phyloP scores from a whole-genome alignment of 2,888 invertebrate genomes.

The Lasioglossum pauxillum region DNA sequence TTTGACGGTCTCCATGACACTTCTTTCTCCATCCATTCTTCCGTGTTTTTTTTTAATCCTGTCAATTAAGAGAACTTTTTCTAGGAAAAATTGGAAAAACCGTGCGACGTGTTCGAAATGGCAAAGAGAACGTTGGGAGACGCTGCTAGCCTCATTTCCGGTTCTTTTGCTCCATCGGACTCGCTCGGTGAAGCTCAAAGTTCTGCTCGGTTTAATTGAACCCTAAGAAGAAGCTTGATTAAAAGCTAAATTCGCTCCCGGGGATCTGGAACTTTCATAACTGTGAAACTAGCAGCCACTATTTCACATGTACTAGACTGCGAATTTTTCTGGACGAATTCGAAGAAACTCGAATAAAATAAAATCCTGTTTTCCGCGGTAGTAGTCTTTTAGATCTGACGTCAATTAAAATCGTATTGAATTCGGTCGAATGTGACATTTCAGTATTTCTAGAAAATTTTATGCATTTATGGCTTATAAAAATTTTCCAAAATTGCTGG shows the following conservation, averaged over 20 bases:
- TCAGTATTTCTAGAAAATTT: too few relatives aligned
- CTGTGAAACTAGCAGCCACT: too few relatives aligned
- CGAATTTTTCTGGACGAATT: too few relatives aligned
- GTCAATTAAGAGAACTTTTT: neutral
- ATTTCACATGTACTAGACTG: too few relatives aligned
- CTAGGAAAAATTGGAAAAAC: neutral
- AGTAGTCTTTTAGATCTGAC: too few relatives aligned
- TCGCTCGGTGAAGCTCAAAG: neutral
- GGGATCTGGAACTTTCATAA: neutral
- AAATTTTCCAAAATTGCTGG: too few relatives aligned
- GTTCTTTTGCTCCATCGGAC: neutral
- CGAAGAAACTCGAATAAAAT: too few relatives aligned
- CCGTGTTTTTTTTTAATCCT: neutral
- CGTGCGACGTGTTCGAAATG: neutral
- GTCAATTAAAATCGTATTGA: too few relatives aligned
- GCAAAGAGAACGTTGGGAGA: neutral
- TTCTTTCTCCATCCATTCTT: neutral
- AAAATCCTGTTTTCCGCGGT: too few relatives aligned
- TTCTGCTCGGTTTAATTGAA: neutral
- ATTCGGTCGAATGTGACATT: too few relatives aligned
- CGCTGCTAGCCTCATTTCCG: neutral
- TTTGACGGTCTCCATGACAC: neutral
- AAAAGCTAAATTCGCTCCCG: neutral
- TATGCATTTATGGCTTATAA: too few relatives aligned
- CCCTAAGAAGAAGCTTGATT: neutral